Conservation (phyloP, 2,888 invertebrate genomes). For the Timema podura region DNA sequence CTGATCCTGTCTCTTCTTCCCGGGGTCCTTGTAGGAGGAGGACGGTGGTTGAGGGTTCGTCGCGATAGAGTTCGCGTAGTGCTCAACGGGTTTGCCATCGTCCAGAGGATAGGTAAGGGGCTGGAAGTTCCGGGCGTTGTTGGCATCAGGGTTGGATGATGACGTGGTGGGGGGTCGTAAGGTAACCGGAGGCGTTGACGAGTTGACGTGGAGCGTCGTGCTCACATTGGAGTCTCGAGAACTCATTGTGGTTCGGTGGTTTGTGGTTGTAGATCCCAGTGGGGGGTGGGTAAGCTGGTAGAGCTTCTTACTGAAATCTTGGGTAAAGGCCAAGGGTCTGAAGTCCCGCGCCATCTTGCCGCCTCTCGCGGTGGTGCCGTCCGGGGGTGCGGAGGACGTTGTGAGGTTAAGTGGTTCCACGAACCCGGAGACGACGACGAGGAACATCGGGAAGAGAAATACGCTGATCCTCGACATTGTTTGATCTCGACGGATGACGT, state of each 20-base stretch:
- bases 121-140: background rate
- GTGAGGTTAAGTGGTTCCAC: too few species aligned
- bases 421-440: too few species aligned
- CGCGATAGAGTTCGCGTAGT: background rate
- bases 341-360: background rate
- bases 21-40: too few species aligned
- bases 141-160: background rate
- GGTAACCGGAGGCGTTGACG: too few species aligned
- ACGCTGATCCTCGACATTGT: too few species aligned
- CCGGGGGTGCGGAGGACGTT: too few species aligned
- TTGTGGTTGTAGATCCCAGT: background rate
- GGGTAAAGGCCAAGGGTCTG: background rate
- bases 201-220: too few species aligned
- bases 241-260: background rate
- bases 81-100: background rate
- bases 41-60: too few species aligned
- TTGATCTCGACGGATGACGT: too few species aligned
- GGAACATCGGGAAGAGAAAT: too few species aligned
- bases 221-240: too few species aligned
- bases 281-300: background rate
- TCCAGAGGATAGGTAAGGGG: background rate
- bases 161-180: background rate
- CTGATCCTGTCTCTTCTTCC: too few species aligned
- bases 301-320: background rate
- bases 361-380: background rate